phyloP scores from a whole-genome alignment of 2,888 invertebrate genomes.

The Hirtodrosophila alboralis region DNA sequence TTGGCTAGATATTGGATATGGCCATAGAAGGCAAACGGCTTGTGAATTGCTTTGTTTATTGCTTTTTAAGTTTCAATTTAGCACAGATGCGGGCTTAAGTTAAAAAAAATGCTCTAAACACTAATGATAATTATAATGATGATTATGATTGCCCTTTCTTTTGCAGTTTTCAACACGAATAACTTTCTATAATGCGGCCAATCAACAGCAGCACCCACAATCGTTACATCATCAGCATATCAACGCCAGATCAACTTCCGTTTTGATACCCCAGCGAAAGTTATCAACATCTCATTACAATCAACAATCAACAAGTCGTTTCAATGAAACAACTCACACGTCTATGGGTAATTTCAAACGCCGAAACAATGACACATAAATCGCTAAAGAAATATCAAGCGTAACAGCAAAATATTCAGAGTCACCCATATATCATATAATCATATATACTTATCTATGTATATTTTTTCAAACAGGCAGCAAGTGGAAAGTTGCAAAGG shows the following conservation, averaged over 20 bases:
- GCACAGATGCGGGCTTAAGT: conserved; percentile 41
- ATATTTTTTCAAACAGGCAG: conserved; percentile 8
- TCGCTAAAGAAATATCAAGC: conserved; percentile 56
- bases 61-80: conserved; percentile 63
- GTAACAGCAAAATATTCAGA: conserved; percentile 59
- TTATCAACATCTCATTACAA: conserved; percentile 67
- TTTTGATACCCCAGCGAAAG: conserved; percentile 58
- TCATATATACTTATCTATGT: conserved; percentile 24
- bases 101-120: conserved; percentile 5
- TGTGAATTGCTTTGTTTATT: conserved; percentile 48
- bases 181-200: conserved; percentile 60
- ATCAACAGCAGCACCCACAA: conserved; percentile 59
- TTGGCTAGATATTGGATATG: conserved; percentile 32
- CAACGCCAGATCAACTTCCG: conserved; percentile 52
- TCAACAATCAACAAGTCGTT: conserved; percentile 35
- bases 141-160: conserved; percentile 36
- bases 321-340: conserved; percentile 33
- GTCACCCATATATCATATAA: conserved; percentile 33
- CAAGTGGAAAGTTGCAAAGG: conserved; percentile 55
- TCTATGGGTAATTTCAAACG: conserved; percentile 62
- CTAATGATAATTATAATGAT: conserved; percentile 46
- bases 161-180: conserved; percentile 5
- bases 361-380: conserved; percentile 75
- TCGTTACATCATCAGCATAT: conserved; percentile 62
- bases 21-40: conserved; percentile 50